These are phyloP conservation scores for Centroberyx gerrardi DNA, from an alignment of 2,797 vertebrate genomes.

Conservation along the genomic window DNA sequence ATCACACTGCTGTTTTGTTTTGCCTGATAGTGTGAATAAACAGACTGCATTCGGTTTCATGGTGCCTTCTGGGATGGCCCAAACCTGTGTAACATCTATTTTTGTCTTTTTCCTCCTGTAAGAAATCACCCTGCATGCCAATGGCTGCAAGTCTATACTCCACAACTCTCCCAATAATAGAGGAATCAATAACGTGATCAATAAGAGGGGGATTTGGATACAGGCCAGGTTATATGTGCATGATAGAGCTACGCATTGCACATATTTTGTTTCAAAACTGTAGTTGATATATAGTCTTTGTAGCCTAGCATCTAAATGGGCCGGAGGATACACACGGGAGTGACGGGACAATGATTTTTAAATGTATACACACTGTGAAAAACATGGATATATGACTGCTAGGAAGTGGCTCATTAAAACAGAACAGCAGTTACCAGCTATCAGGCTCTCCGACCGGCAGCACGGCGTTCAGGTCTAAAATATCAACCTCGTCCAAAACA, in stretches of 20 bases:
- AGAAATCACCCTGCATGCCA: slow-evolving; percentile 15
- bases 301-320: no score
- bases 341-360: no score
- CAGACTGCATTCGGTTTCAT: slow-evolving; percentile 34
- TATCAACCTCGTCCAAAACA: slow-evolving; percentile 92
- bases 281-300: neutral
- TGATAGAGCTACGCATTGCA: slow-evolving; percentile 18
- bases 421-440: slow-evolving; percentile 87
- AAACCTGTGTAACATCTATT: slow-evolving; percentile 31
- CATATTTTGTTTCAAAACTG: slow-evolving; percentile 21
- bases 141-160: slow-evolving; percentile 6
- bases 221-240: slow-evolving; percentile 8
- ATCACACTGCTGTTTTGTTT: slow-evolving; percentile 52
- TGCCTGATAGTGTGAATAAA: slow-evolving; percentile 32
- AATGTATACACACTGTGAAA: no score
- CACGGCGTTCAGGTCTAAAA: slow-evolving; percentile 88
- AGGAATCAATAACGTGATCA: slow-evolving; percentile 48
- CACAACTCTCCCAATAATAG: slow-evolving; percentile 8
- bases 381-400: no score
- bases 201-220: slow-evolving; percentile 8
- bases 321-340: no score
- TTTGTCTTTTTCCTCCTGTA: slow-evolving; percentile 13
- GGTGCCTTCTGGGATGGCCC: slow-evolving; percentile 50
- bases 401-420: slow-evolving; percentile 17
- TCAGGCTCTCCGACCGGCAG: slow-evolving; percentile 84